phyloP scores from a whole-genome alignment of 2,888 invertebrate species.

The Drosophila hawaiiensis region DNA sequence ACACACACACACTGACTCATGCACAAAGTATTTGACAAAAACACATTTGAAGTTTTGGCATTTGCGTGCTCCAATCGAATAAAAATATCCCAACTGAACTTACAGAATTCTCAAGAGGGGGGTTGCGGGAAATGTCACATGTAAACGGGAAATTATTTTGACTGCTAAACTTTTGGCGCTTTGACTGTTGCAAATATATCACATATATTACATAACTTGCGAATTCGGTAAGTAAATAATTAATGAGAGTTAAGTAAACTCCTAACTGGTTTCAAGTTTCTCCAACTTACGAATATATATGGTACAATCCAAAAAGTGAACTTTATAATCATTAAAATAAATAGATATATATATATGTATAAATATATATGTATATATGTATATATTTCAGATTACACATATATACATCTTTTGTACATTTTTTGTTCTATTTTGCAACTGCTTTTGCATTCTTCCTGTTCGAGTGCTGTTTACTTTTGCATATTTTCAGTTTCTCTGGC shows the following conservation, averaged over 20 bases:
- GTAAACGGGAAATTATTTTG: slow-evolving; percentile 44
- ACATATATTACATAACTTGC: slow-evolving; percentile 58
- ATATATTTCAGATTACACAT: background rate
- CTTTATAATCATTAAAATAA: background rate
- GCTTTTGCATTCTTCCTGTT: slow-evolving; percentile 38
- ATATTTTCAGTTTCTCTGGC: slow-evolving; percentile 44
- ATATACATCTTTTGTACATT: background rate
- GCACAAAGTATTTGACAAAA: slow-evolving; percentile 41
- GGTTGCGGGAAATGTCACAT: slow-evolving; percentile 1
- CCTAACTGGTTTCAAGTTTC: background rate
- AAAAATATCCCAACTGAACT: slow-evolving; percentile 41
- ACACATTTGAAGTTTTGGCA: slow-evolving; percentile 54
- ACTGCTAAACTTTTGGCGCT: slow-evolving; percentile 24
- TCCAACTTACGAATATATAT: background rate
- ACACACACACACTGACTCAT: background rate
- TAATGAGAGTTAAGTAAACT: slow-evolving; percentile 36
- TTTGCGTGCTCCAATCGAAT: slow-evolving; percentile 50
- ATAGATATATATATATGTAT: background rate
- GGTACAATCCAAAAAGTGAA: background rate
- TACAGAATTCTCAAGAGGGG: slow-evolving; percentile 1
- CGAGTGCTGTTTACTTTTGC: slow-evolving; percentile 45
- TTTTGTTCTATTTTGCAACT: slow-evolving; percentile 26
- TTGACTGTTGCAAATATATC: slow-evolving; percentile 39
- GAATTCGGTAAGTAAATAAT: slow-evolving; percentile 62
- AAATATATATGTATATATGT: background rate